These are phyloP conservation scores for Gadopsis bispinosus DNA, from an alignment of 2,797 vertebrate species.

Conservation along the genomic window DNA sequence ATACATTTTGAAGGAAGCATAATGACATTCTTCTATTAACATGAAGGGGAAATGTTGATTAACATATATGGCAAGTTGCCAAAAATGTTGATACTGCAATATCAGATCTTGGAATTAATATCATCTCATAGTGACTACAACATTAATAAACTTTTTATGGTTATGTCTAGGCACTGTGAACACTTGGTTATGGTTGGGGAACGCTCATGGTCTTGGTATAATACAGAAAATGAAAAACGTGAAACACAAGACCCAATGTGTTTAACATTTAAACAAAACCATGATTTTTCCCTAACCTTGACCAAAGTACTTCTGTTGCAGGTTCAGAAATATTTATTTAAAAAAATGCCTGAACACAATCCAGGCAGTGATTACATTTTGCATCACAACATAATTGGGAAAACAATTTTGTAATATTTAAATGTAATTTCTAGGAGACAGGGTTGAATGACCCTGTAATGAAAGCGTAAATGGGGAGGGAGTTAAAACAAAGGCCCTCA, in stretches of 20 bases:
- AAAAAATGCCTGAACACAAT: neutral
- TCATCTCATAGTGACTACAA: neutral
- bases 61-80: no score
- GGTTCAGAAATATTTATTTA: neutral
- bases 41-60: no score
- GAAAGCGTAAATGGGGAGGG: neutral
- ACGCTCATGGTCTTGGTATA: no score
- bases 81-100: neutral
- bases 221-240: no score
- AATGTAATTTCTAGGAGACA: neutral
- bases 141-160: neutral
- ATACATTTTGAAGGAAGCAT: no score
- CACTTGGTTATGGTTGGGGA: neutral
- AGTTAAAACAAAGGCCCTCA: conserved; percentile 41
- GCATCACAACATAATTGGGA: neutral
- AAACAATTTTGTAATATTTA: neutral
- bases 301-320: neutral
- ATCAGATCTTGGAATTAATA: neutral
- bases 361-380: neutral
- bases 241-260: neutral
- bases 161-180: no score
- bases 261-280: neutral
- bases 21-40: no score
- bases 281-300: neutral
- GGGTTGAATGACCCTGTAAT: neutral